Conservation (phyloP, 1,140 invertebrate genomes). For the Saxidomus purpurata region DNA sequence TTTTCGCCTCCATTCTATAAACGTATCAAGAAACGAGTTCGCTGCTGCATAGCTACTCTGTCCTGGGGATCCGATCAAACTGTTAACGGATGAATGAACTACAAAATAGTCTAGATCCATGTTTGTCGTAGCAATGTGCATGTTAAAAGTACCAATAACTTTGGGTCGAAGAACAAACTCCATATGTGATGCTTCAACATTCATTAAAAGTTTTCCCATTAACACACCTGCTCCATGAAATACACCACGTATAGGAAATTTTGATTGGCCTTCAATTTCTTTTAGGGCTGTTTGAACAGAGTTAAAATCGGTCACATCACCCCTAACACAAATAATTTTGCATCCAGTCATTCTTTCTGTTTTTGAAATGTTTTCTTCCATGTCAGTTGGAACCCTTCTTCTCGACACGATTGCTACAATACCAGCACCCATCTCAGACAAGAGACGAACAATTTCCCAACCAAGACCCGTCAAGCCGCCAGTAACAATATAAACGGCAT, state of each 20-base stretch:
- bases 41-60: constrained; percentile 68
- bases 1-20: constrained; percentile 54
- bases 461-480: constrained; percentile 55
- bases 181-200: constrained; percentile 40
- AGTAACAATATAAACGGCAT: constrained; percentile 60
- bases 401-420: no score
- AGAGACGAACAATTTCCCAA: constrained; percentile 28
- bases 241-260: constrained; percentile 46
- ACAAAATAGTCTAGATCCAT: constrained; percentile 64
- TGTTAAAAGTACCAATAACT: no score
- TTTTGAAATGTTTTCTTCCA: not conserved
- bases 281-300: constrained; percentile 21
- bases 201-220: no score
- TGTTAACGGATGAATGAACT: constrained; percentile 64
- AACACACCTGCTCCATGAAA: no score
- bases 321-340: constrained; percentile 34
- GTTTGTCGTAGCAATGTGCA: no score
- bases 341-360: not conserved
- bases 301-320: constrained; percentile 1
- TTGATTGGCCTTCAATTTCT: not conserved
- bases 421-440: constrained; percentile 46
- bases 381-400: not conserved
- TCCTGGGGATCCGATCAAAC: constrained; percentile 62
- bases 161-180: constrained; percentile 24
- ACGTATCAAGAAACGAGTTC: constrained; percentile 65